Conservation (phyloP, 2,797 vertebrate genomes). For the Lithobates pipiens region DNA sequence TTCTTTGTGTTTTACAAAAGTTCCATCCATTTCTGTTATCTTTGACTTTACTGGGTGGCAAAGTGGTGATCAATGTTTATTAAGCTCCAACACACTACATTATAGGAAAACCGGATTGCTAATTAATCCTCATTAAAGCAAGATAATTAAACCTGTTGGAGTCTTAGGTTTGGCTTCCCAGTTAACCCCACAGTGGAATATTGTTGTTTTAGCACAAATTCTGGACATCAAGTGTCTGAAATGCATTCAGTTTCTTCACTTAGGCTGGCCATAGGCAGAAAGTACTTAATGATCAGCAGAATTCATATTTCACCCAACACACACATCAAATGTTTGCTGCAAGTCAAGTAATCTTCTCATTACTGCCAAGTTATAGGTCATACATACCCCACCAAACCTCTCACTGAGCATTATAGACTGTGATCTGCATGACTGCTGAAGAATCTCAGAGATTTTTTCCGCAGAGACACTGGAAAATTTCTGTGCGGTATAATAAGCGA, state of each 20-base stretch:
- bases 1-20: not conserved
- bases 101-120: constrained; percentile 45
- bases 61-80: constrained; percentile 54
- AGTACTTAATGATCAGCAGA: no score
- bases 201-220: not conserved
- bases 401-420: no score
- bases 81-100: constrained; percentile 48
- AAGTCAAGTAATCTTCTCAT: no score
- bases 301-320: no score
- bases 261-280: no score
- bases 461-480: no score
- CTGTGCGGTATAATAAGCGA: no score
- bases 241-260: not conserved
- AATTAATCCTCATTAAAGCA: constrained; percentile 52
- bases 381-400: no score
- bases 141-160: constrained; percentile 37
- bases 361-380: no score
- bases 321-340: no score
- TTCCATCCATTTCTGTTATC: not conserved
- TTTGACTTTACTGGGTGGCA: constrained; percentile 2
- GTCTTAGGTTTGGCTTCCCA: not conserved
- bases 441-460: no score
- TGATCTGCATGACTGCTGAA: no score
- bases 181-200: constrained; percentile 2
- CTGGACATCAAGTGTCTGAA: not conserved